Base-by-base conservation (phyloP, 2,888 invertebrate genomes). In the Monochamus alternatus region DNA sequence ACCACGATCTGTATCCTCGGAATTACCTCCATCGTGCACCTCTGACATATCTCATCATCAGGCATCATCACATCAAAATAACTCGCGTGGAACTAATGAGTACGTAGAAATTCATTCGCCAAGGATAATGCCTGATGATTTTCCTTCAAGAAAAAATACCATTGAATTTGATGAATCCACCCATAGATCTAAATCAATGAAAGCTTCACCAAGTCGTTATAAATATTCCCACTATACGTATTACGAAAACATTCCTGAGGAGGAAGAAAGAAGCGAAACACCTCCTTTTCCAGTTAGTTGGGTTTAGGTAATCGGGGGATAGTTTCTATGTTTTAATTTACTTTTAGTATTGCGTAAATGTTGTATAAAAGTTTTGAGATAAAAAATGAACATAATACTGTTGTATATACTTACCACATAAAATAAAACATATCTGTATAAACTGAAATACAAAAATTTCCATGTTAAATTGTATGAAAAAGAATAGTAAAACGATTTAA, bases 201-300 rank as follows among this genome's bases (percentile, higher is more conserved):
- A 31, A 51, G 31, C 69, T n/a, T 22, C 14, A 12, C 3, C 60
- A 3, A 69, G 47, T 31, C 44, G 51, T n/a, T 69, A 69, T 44
- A 60, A 60, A n/a, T 69, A 69, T 52, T 51, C 43, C 1, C 71
- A 63, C 51, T 52, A 62, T 51, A 71, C 62, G 12, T 52, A 51
- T 1, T 63, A 63, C 30, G 71, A 71, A 22, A 71, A 30, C 10
- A 71, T 71, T 9, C 47, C 60, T 10, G 63, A 73, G 14, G n/a
- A 9, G n/a, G 52, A 73, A n/a, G 68, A 67, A 31, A 75, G 79
- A 64, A 74, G 76, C 44, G 69, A 55, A 52, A 80, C 80, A 1
- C 80, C 80, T 8, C 78, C 78, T 3, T 80, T 80, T 72, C 78
- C 80, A 38, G 65, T 76, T 31, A 69, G 62, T 55, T 80, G 78